Conservation (phyloP, 2,888 invertebrate species). For the Cosmia trapezina region DNA sequence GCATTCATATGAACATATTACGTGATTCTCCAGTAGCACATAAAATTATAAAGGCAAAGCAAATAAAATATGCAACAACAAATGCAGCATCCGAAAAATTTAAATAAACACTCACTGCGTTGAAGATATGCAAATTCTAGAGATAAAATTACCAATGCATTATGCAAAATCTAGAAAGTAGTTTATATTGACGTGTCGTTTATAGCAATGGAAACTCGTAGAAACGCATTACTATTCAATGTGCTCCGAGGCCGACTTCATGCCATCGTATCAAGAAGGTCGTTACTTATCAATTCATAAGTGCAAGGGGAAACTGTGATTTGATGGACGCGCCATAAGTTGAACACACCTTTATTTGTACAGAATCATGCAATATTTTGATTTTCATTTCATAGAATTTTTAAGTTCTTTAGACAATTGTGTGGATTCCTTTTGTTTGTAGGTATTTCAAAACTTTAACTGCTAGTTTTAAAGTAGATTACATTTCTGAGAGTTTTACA, state of each 20-base stretch:
- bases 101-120: slow-evolving; percentile 23
- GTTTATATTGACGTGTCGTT: slow-evolving; percentile 62
- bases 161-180: slow-evolving; percentile 50
- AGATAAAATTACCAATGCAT: slow-evolving; percentile 50
- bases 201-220: slow-evolving; percentile 68
- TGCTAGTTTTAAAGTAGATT: background rate
- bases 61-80: slow-evolving; percentile 27
- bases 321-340: slow-evolving; percentile 38
- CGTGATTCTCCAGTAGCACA: slow-evolving; percentile 8
- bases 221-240: slow-evolving; percentile 74
- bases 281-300: slow-evolving; percentile 69
- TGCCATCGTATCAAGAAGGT: slow-evolving; percentile 74
- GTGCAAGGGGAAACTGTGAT: slow-evolving; percentile 62
- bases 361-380: slow-evolving; percentile 1
- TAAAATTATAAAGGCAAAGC: slow-evolving; percentile 7
- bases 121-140: slow-evolving; percentile 42
- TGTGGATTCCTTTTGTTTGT: background rate
- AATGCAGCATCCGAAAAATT: slow-evolving; percentile 19
- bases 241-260: slow-evolving; percentile 69
- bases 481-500: background rate
- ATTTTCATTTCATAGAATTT: too few relatives aligned
- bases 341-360: slow-evolving; percentile 9
- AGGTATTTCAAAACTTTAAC: background rate
- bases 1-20: slow-evolving; percentile 12
- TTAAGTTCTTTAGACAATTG: background rate